Conservation (phyloP, 2,113 vertebrate genomes). For the Sprattus sprattus region DNA sequence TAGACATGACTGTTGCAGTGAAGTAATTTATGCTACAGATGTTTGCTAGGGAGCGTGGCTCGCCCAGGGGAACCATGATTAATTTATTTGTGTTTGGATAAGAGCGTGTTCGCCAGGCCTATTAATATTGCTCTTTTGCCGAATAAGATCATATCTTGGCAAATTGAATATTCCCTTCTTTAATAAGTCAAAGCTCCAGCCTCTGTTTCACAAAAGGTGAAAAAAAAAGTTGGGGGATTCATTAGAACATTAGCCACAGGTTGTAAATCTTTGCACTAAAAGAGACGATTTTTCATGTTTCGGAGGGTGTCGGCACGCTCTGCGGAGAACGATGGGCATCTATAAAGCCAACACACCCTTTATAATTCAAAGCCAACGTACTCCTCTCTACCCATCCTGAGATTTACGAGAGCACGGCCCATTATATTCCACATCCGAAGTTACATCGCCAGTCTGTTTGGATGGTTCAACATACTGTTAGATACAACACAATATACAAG, state of each 20-base stretch:
- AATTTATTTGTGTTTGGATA: conserved; percentile 66
- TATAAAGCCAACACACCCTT: conserved; percentile 24
- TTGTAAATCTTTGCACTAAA: conserved; percentile 54
- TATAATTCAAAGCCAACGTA: neutral
- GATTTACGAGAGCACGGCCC: neutral
- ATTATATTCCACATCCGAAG: conserved; percentile 7
- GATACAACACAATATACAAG: neutral
- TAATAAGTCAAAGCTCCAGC: conserved; percentile 56
- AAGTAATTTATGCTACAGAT: conserved; percentile 65
- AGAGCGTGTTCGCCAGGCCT: conserved; percentile 55
- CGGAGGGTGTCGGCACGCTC: conserved; percentile 49
- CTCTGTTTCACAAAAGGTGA: conserved; percentile 39
- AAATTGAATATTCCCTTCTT: conserved; percentile 62
- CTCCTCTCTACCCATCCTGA: neutral
- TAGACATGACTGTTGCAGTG: conserved; percentile 39
- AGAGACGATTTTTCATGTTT: conserved; percentile 47
- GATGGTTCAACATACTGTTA: neutral
- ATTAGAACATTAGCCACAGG: conserved; percentile 57
- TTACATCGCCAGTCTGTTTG: neutral
- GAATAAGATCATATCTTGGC: conserved; percentile 59
- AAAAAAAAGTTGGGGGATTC: conserved; percentile 41
- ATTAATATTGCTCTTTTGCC: conserved; percentile 68
- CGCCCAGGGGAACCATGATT: conserved; percentile 58
- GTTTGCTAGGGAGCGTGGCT: conserved; percentile 55
- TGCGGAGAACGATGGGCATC: conserved; percentile 27